Base-by-base conservation (phyloP, 2,113 vertebrate species). In the Leiothrix lutea region DNA sequence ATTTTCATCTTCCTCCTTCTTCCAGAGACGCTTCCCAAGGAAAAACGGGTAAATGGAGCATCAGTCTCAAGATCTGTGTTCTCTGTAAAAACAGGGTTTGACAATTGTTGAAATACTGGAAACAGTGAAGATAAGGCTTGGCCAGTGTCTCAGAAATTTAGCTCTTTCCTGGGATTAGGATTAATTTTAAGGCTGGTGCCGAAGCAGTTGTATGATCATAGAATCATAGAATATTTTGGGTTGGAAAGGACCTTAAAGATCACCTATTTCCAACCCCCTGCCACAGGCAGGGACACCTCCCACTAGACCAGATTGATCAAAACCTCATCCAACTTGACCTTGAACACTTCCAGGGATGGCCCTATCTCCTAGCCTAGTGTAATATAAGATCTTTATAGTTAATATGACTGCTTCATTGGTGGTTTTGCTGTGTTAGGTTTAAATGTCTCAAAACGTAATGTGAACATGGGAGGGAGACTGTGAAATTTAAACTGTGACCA, bases 1-100 rank as follows among this genome's bases (percentile, higher is more conserved):
- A 77, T 99, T 14, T 99, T 99, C 84, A 98, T 99, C 94, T 98
- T 98, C 96, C 86, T 98, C 69, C 97, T 98, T 61, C 98, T 99
- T 89, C 99, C 99, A 0, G 99, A 99, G 97, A 99, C 99, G 0
- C 98, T 99, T 60, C 97, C 98, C 14, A 97, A 96, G 22, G 97
- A 98, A 79, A 97, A 97, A 87, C 98, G 99, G 99, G 99, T 99
- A 96, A 95, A 36, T 57, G 35, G 58, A 56, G 1, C 2, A 23
- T 58, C 31, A 19, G 5, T 33, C 31, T 72, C 51, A 33, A 90
- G 35, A 80, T 80, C 31, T 70, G 23, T 26, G 48, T 67, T 89
- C 80, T 61, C 60, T 71, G 53, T 61, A 67, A 78, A 83, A 77
- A 29, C 1, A 42, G 28, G 16, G 11, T 48, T 67, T 83, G 36